Conservation (phyloP, 30 jellyfish, hydroid and myxozoan genomes). For the Rhopilema esculentum region DNA sequence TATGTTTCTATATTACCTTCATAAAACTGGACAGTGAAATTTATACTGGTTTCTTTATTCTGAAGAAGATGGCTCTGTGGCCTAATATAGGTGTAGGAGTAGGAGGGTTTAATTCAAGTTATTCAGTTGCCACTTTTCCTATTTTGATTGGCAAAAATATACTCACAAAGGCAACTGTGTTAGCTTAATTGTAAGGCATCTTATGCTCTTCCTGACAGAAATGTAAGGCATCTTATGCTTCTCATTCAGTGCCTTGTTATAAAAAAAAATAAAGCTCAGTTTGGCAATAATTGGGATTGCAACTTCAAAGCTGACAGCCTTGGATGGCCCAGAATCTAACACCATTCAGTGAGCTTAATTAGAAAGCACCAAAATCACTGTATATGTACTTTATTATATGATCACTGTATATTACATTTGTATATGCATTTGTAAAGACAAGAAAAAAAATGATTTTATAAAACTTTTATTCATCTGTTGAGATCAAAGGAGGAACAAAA, state of each 20-base stretch:
- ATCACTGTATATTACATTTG: not conserved
- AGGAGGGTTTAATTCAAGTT: not conserved
- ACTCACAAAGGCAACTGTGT: not conserved
- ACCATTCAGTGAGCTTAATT: not conserved
- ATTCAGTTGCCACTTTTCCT: not conserved
- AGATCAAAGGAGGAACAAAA: slow-evolving; percentile 43
- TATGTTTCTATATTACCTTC: not conserved
- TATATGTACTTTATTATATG: not conserved
- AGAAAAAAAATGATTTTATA: not conserved
- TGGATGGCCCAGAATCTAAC: not conserved
- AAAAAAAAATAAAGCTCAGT: not conserved
- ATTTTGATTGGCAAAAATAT: not conserved
- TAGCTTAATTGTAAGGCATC: not conserved
- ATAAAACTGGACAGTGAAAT: not conserved
- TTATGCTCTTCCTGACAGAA: not conserved
- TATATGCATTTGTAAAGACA: not conserved
- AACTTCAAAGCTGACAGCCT: not conserved
- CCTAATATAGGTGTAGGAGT: not conserved
- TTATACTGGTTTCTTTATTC: not conserved
- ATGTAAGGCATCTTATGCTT: not conserved
- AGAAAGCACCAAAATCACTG: not conserved
- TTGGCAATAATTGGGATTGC: not conserved
- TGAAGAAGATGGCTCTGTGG: not conserved
- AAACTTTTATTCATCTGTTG: not conserved
- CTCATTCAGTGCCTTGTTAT: not conserved